Percentiles rank a stretch among this genome's conserved stretches.
Conservation (phyloP, 2,888 invertebrate genomes). For the Papilio demoleus region DNA sequence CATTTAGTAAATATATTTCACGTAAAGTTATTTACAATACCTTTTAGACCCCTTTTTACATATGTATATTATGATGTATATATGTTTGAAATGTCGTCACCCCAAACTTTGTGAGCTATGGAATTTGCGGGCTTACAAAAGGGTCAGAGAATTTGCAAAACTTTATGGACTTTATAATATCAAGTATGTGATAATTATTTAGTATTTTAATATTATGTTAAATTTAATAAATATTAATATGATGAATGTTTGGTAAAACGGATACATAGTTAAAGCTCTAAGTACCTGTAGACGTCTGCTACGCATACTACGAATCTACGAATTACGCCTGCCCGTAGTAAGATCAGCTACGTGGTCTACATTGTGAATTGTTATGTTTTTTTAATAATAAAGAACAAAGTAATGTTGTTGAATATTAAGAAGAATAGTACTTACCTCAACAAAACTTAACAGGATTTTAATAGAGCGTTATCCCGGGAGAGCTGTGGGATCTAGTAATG, state of each 20-base stretch:
- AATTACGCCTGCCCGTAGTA: background rate
- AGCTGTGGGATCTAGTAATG: background rate
- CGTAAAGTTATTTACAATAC: background rate
- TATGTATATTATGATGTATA: background rate
- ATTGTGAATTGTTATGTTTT: background rate
- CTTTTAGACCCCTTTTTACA: background rate
- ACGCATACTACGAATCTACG: too few species aligned
- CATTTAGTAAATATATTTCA: background rate
- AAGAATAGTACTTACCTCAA: background rate
- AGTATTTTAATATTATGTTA: background rate
- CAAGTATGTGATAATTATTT: conserved; percentile 14
- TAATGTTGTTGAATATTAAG: conserved; percentile 1
- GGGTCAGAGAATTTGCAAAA: conserved; percentile 16
- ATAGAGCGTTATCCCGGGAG: background rate
- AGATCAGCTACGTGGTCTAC: background rate
- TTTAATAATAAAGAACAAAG: background rate
- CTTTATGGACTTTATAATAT: background rate
- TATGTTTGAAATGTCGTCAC: conserved; percentile 3
- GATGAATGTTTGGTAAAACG: too few species aligned
- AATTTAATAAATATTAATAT: background rate
- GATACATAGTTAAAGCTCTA: too few species aligned
- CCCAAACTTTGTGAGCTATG: conserved; percentile 21
- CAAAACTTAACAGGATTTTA: conserved; percentile 13
- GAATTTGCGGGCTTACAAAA: conserved; percentile 23
- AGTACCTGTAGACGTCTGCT: too few species aligned